Base-by-base conservation (phyloP, 2,888 invertebrate species). In the Lycocerus yunnanus region DNA sequence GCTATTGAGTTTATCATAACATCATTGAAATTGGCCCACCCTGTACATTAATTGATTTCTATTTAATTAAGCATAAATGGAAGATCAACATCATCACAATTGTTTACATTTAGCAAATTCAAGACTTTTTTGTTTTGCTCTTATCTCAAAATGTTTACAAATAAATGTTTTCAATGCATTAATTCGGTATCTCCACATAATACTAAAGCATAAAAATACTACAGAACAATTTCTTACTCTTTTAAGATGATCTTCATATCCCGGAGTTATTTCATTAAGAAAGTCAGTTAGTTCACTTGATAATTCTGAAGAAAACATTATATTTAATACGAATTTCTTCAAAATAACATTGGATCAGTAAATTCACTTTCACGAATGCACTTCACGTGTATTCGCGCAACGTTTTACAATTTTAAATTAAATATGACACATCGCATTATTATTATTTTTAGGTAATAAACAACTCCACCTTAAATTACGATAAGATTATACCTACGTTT, bases 191-290 rank as follows among this genome's bases (percentile, higher is more conserved):
- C 10, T 11, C n/a, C 11, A 24, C 21, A 21, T 21, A 6, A 21
- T 9, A 21, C 21, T 21, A 21, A 21, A 21, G 3, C 4, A 20
- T 20, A 20, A 20, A 6, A 20, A 3, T 20, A 20, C 5, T 20
- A 20, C 2, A 27, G 9, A 3, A 8, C 11, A 13, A 1, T n/a
- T 15, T 87, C 87, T 88, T 87, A 91, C 91, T 86, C 90, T 87
- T 85, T 89, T 90, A 82, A 91, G 88, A 87, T 90, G 89, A 83
- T 90, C 90, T 85, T 90, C 90, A 74, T 90, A 87, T 81, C 89
- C 88, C 2, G 90, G 90, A 78, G 89, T 89, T 20, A 90, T 88
- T 82, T 87, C 87, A 14, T 88, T 86, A 75, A 91, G 81, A 72
- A 89, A 86, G 71, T 89, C 85, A 76, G 87, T 87, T 77, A 90